A percentile compares a stretch with the other conserved stretches of the same genome.
phyloP scores from a whole-genome alignment of 2,797 vertebrate species.

The Pithecia hirsuta region DNA sequence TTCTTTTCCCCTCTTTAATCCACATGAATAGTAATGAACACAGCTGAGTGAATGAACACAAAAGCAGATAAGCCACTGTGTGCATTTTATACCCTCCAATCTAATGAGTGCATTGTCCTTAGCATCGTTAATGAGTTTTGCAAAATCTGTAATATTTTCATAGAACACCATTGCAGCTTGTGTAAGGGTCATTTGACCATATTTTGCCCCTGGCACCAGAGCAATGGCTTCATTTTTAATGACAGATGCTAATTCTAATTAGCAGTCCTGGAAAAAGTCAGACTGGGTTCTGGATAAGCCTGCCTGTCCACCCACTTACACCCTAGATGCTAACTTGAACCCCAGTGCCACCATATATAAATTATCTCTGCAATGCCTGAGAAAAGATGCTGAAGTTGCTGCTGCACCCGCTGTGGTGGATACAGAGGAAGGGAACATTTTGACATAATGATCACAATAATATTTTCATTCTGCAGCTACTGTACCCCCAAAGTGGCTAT shows the following conservation, averaged over 20 bases:
- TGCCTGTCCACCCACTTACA: conserved; percentile 3
- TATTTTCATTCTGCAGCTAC: conserved; percentile 50
- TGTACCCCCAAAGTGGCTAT: conserved; percentile 68
- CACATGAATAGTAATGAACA: conserved; percentile 74
- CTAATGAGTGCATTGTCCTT: conserved; percentile 70
- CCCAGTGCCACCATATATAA: not conserved
- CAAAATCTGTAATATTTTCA: conserved; percentile 65
- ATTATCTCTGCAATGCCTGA: not conserved
- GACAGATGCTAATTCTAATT: conserved; percentile 69
- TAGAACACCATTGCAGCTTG: conserved; percentile 33
- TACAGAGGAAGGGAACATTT: conserved; percentile 23
- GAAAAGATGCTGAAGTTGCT: conserved; percentile 32
- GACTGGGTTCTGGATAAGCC: conserved; percentile 18
- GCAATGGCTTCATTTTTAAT: conserved; percentile 61
- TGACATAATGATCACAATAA: conserved; percentile 49
- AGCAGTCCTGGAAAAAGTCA: conserved; percentile 40
- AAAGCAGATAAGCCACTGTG: conserved; percentile 63
- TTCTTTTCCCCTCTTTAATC: conserved; percentile 66
- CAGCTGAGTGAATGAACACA: conserved; percentile 62
- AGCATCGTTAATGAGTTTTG: conserved; percentile 68
- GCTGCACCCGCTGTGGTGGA: not conserved
- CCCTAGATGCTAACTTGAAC: conserved; percentile 31
- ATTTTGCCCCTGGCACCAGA: conserved; percentile 48
- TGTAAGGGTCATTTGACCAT: conserved; percentile 62
- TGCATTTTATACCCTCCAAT: conserved; percentile 54